These are phyloP conservation scores for Synergus japonicus DNA, from an alignment of 2,888 invertebrate species.

Conservation along the genomic window DNA sequence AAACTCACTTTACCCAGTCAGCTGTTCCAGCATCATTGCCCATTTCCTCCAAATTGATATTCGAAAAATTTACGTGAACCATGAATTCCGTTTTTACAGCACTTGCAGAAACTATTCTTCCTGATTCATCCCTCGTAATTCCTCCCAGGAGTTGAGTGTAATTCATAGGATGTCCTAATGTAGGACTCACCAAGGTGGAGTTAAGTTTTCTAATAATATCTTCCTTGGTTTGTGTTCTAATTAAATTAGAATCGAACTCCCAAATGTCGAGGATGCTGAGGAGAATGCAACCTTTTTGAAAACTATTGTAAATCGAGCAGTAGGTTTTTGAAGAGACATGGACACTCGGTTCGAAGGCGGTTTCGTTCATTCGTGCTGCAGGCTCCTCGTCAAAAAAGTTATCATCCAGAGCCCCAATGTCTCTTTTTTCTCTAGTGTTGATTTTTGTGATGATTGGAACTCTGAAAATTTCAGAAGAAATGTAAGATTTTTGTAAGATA, in stretches of 20 bases:
- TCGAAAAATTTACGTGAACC: constrained; percentile 83
- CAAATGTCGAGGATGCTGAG: constrained; percentile 85
- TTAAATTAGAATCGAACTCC: constrained; percentile 80
- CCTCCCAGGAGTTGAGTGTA: constrained; percentile 83
- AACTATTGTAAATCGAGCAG: constrained; percentile 82
- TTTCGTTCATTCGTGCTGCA: constrained; percentile 55
- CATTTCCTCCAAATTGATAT: constrained; percentile 82
- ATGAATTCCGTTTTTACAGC: constrained; percentile 83
- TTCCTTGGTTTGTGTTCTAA: constrained; percentile 80
- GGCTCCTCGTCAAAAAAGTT: constrained; percentile 71
- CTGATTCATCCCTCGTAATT: constrained; percentile 80
- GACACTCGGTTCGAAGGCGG: constrained; percentile 80
- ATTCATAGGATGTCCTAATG: constrained; percentile 83
- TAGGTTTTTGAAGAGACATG: constrained; percentile 81
- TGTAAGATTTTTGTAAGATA: constrained; percentile 41
- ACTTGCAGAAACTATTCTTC: constrained; percentile 82
- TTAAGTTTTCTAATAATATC: constrained; percentile 83
- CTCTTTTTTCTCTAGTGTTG: constrained; percentile 56
- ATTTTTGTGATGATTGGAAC: constrained; percentile 69
- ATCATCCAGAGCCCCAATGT: constrained; percentile 60
- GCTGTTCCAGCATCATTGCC: constrained; percentile 87
- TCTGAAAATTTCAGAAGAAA: constrained; percentile 57
- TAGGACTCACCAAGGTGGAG: constrained; percentile 80
- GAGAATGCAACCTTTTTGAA: constrained; percentile 82
- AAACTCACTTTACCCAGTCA: constrained; percentile 82